Conservation (phyloP, 2,797 vertebrate genomes). For the Streptopelia turtur region DNA sequence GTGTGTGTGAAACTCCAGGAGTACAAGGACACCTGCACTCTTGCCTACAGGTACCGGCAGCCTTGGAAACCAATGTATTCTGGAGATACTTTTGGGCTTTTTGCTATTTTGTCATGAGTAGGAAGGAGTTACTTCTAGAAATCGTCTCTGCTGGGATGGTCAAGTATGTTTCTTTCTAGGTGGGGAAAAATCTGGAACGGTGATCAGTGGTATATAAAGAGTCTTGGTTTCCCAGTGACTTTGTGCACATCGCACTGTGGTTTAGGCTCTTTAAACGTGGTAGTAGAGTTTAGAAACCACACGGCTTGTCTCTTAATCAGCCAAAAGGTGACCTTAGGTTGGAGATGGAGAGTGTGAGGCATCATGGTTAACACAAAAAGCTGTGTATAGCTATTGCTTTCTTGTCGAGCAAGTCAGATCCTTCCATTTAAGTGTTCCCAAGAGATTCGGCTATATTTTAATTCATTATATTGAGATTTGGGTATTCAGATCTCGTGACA, state of each 20-base stretch:
- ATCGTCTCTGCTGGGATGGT: not conserved
- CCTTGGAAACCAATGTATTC: accelerated
- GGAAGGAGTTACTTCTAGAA: not conserved
- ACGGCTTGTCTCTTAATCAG: accelerated
- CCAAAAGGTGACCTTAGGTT: not conserved
- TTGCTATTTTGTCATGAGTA: accelerated
- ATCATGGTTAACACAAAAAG: not conserved
- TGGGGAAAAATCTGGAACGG: not conserved
- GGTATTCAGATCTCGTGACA: not conserved
- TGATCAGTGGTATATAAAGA: accelerated
- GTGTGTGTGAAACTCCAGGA: conserved; percentile 97
- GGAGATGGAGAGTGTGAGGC: not conserved
- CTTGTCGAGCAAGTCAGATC: not conserved
- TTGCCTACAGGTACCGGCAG: conserved; percentile 88
- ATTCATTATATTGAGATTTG: not conserved
- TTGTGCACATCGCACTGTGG: accelerated
- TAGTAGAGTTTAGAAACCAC: not conserved
- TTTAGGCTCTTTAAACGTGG: not conserved
- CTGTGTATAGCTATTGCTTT: not conserved
- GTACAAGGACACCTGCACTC: conserved; percentile 93
- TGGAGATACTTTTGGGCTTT: not conserved
- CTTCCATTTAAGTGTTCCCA: not conserved
- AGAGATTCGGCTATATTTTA: not conserved
- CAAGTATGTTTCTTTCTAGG: not conserved
- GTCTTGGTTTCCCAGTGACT: not conserved